These are phyloP conservation scores for Buathra laborator DNA, from an alignment of 2,888 invertebrate genomes.

Conservation along the genomic window DNA sequence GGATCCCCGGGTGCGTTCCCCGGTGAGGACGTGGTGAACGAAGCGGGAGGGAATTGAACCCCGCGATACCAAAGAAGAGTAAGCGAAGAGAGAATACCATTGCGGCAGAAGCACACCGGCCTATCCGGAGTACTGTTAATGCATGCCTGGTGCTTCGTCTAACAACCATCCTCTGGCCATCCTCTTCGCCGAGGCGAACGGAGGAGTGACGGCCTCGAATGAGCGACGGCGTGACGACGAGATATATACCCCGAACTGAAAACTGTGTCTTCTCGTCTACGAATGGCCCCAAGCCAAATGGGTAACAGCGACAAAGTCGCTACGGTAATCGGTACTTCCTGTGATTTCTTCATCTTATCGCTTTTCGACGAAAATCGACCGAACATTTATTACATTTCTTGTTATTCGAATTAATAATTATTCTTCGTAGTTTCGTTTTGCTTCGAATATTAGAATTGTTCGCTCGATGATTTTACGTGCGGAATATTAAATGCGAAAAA, in stretches of 20 bases:
- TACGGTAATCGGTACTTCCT: not conserved
- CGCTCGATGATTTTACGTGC: too few relatives aligned
- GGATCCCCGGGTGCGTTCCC: slow-evolving; percentile 46
- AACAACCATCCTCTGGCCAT: slow-evolving; percentile 80
- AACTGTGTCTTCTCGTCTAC: slow-evolving; percentile 26
- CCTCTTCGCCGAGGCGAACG: slow-evolving; percentile 36
- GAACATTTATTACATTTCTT: not conserved
- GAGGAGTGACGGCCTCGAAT: slow-evolving; percentile 75
- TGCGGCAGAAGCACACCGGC: slow-evolving; percentile 73
- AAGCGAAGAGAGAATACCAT: slow-evolving; percentile 35
- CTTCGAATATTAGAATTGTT: not conserved
- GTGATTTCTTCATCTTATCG: not conserved
- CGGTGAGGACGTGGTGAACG: slow-evolving; percentile 10
- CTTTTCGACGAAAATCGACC: not conserved
- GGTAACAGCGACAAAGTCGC: slow-evolving; percentile 25
- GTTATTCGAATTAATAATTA: slow-evolving; percentile 7
- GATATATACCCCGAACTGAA: slow-evolving; percentile 17
- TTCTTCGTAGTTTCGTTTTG: not conserved
- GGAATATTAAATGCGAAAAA: too few relatives aligned
- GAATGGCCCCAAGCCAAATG: slow-evolving; percentile 48
- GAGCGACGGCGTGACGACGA: slow-evolving; percentile 64
- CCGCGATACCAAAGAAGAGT: slow-evolving; percentile 74
- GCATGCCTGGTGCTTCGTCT: slow-evolving; percentile 84
- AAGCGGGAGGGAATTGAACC: slow-evolving; percentile 63
- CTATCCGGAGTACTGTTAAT: slow-evolving; percentile 84